Evolutionary conservation across 2,113 vertebrate genomes (phyloP).

Genomic region (Pristiophorus japonicus): DNA sequence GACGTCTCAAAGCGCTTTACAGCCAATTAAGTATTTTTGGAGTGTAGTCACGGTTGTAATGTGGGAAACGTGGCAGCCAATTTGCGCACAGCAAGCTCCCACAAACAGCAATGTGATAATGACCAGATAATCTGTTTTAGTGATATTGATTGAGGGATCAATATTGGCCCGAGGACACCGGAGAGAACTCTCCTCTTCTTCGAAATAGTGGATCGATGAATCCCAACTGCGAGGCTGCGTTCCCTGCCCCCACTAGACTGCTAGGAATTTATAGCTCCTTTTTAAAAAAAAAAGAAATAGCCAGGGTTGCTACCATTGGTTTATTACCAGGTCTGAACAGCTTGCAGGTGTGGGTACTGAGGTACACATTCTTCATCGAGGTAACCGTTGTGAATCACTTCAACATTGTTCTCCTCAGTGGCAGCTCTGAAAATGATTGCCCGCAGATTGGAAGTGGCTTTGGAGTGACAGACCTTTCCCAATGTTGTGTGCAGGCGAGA

Average conservation of each 20-base stretch:
- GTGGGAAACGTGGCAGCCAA: neutral
- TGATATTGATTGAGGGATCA: neutral
- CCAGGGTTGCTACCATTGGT: neutral
- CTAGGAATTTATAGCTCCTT: neutral
- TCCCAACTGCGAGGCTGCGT: neutral
- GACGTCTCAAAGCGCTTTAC: neutral
- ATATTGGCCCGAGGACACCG: neutral
- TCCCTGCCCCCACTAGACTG: neutral
- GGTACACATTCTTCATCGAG: too few relatives aligned
- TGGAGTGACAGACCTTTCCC: neutral
- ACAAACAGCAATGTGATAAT: neutral
- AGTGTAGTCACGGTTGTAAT: neutral
- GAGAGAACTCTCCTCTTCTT: neutral
- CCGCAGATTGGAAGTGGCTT: neutral
- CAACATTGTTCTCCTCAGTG: neutral
- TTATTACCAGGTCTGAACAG: neutral
- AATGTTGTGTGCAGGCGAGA: neutral
- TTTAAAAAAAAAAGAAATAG: neutral
- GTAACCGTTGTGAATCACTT: neutral
- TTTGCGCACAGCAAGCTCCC: neutral
- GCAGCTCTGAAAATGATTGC: neutral
- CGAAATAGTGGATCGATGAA: neutral
- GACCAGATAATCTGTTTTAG: neutral
- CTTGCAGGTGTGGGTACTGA: neutral
- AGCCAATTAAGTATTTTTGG: neutral